A percentile compares a stretch with the other conserved stretches of the same genome.
Conservation (phyloP, 2,113 vertebrate genomes). For the Nycticebus coucang region DNA sequence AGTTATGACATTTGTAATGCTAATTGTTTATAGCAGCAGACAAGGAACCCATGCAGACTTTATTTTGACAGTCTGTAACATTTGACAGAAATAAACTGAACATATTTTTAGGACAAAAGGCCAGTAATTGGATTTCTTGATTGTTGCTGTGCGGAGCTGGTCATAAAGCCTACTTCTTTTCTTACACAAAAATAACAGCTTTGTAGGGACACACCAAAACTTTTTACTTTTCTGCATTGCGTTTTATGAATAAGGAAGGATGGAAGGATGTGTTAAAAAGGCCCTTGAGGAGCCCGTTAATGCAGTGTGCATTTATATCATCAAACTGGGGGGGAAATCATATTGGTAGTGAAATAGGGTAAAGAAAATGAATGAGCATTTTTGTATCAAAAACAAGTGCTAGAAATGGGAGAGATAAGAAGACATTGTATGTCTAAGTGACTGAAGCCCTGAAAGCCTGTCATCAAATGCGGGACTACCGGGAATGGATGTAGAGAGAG, state of each 20-base stretch:
- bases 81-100: slow-evolving; percentile 23
- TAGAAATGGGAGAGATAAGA: not conserved
- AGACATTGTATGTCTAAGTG: not conserved
- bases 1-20: slow-evolving; percentile 17
- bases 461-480: not conserved
- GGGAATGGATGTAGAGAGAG: not conserved
- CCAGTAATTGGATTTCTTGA: not conserved
- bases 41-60: slow-evolving; percentile 35
- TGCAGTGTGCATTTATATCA: not conserved
- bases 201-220: not conserved
- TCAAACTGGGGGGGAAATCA: too few species aligned
- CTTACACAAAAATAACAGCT: not conserved
- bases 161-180: not conserved
- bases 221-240: not conserved
- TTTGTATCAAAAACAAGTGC: not conserved
- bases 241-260: not conserved
- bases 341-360: not conserved
- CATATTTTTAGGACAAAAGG: not conserved
- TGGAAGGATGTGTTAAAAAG: not conserved
- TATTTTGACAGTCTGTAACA: slow-evolving; percentile 35
- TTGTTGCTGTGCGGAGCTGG: not conserved
- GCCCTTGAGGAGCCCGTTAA: rapidly evolving
- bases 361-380: not conserved
- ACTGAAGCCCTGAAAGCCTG: not conserved
- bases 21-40: slow-evolving; percentile 50